Evolutionary conservation across 2,113 vertebrate genomes (phyloP).

Genomic region (Himantopus leucocephalus): DNA sequence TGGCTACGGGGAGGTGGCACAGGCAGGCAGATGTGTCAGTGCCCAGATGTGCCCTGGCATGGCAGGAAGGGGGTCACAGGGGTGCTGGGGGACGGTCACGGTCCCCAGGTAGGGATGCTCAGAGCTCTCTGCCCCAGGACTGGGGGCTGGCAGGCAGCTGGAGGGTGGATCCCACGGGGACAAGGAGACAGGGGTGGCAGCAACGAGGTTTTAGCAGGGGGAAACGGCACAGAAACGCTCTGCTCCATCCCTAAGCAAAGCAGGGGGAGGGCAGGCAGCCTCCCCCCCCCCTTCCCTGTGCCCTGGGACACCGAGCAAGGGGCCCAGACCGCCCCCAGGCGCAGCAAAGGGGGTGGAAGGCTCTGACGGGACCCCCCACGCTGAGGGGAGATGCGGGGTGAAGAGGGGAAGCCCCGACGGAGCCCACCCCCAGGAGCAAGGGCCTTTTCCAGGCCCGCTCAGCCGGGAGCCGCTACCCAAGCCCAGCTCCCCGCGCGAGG

Average conservation of each 20-base stretch:
- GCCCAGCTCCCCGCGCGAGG: fast-evolving
- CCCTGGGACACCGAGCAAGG: not conserved
- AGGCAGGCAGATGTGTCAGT: not conserved
- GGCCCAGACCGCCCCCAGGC: too few relatives aligned
- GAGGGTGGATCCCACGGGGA: too few relatives aligned
- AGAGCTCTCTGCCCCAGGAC: not conserved
- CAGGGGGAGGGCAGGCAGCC: not conserved
- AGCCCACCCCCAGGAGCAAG: not conserved
- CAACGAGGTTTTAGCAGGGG: not conserved
- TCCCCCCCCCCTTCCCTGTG: fast-evolving
- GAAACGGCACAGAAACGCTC: not conserved
- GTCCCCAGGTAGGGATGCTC: not conserved
- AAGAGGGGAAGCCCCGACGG: fast-evolving
- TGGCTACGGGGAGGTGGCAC: fast-evolving
- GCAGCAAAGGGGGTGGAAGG: not conserved
- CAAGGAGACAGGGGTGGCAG: not conserved
- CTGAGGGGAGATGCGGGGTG: not conserved
- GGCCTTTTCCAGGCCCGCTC: not conserved
- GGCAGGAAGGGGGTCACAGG: not conserved
- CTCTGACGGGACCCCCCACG: fast-evolving
- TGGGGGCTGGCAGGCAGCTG: too few relatives aligned
- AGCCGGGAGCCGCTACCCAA: not conserved
- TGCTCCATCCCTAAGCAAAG: fast-evolving
- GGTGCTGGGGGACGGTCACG: not conserved
- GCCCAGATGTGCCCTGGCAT: not conserved